These are phyloP conservation scores for Brachirus orientalis DNA, from an alignment of 2,113 vertebrate species.

Conservation along the genomic window DNA sequence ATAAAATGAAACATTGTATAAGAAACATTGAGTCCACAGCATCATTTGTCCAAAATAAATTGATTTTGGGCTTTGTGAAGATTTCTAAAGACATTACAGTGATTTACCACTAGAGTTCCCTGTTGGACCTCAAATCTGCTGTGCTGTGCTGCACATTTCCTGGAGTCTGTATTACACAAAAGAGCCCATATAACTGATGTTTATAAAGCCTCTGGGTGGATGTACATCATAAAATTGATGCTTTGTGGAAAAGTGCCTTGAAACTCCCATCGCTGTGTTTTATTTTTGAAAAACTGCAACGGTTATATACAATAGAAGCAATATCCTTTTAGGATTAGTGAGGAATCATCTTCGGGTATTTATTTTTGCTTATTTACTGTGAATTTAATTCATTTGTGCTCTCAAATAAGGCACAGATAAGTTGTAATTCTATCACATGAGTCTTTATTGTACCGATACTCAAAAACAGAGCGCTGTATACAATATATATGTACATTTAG, in stretches of 20 bases:
- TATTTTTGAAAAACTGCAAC: neutral
- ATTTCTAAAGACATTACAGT: too few relatives aligned
- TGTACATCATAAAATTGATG: conserved; percentile 7
- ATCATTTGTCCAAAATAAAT: too few relatives aligned
- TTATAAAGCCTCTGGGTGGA: neutral
- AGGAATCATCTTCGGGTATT: neutral
- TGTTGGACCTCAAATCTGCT: conserved; percentile 40
- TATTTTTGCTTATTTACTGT: neutral
- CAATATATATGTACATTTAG: conserved; percentile 17
- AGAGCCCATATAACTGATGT: neutral
- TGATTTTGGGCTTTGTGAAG: too few relatives aligned
- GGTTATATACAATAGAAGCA: too few relatives aligned
- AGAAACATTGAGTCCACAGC: too few relatives aligned
- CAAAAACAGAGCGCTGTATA: conserved; percentile 1
- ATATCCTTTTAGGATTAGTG: neutral
- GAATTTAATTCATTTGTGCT: neutral
- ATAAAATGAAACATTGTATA: too few relatives aligned
- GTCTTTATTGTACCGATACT: neutral
- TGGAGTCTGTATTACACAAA: neutral
- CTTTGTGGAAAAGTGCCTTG: neutral
- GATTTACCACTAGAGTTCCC: conserved; percentile 58
- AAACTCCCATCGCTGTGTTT: neutral
- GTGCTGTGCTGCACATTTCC: neutral
- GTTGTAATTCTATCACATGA: too few relatives aligned
- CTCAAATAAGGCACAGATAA: too few relatives aligned